A percentile compares a stretch with the other conserved stretches of the same genome.
Conservation (phyloP, 2,113 vertebrate genomes). For the Tautogolabrus adspersus region DNA sequence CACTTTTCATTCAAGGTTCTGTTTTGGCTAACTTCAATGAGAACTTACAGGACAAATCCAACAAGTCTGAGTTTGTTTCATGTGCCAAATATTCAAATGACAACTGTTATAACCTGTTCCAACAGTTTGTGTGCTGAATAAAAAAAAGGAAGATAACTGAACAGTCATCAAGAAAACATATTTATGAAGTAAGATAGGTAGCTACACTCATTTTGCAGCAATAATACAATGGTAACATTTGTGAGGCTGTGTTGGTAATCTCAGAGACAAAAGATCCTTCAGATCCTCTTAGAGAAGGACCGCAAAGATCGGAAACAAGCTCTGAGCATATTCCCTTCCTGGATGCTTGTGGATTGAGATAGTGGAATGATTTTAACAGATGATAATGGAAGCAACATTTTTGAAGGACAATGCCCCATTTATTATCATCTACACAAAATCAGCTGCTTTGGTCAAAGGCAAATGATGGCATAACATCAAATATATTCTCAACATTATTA, state of each 20-base stretch:
- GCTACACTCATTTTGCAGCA: background rate
- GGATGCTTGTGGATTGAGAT: background rate
- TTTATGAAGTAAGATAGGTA: too few relatives aligned
- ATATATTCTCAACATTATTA: constrained; percentile 22
- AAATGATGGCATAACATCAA: constrained; percentile 26
- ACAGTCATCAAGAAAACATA: too few relatives aligned
- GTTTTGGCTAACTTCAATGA: constrained; percentile 36
- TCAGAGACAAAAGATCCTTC: background rate
- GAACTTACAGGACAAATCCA: background rate
- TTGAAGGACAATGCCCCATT: constrained; percentile 43
- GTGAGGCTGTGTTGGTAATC: background rate
- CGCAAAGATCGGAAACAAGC: background rate
- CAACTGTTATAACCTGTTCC: background rate
- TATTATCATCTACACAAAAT: constrained; percentile 66
- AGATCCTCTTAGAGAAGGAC: background rate
- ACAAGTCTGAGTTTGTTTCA: background rate
- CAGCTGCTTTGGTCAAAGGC: constrained; percentile 37
- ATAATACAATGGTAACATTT: background rate
- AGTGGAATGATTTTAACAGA: constrained; percentile 2
- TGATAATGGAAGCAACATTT: constrained; percentile 14
- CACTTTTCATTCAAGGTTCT: constrained; percentile 41
- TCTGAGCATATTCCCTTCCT: constrained; percentile 3
- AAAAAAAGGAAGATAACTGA: background rate
- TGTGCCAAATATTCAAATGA: background rate
- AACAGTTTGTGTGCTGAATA: background rate